A percentile compares a stretch with the other conserved stretches of the same genome.
phyloP scores from a whole-genome alignment of 64 coral and sea anemone species.

The Stylophora pistillata region DNA sequence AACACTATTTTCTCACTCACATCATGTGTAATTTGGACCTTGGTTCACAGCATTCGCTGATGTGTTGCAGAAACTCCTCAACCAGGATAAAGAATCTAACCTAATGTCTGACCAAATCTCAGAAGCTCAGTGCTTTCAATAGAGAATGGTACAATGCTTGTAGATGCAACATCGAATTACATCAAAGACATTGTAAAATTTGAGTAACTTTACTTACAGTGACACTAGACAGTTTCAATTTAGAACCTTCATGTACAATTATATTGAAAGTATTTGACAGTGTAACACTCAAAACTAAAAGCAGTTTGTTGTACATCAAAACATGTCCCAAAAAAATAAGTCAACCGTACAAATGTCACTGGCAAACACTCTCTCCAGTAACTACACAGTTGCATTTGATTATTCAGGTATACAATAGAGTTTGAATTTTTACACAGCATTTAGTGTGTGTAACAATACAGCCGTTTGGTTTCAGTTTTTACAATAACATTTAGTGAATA shows the following conservation, averaged over 20 bases:
- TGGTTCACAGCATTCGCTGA: conserved; percentile 9
- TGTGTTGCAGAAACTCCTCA: not conserved
- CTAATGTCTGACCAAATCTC: conserved; percentile 25
- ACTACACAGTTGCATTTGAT: conserved; percentile 12
- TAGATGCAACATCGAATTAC: conserved; percentile 10
- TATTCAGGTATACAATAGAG: not conserved
- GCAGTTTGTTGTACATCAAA: not conserved
- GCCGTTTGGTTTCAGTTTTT: not conserved
- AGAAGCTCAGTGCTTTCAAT: conserved; percentile 42
- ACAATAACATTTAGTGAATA: not conserved
- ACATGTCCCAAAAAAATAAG: not conserved
- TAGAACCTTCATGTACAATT: too few species aligned
- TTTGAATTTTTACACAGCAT: not conserved
- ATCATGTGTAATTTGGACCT: too few species aligned
- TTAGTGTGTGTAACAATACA: conserved; percentile 16
- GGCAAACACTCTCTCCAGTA: not conserved
- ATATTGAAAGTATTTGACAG: too few species aligned
- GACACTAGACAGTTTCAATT: too few species aligned
- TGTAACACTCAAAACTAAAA: not conserved
- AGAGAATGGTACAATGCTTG: conserved; percentile 17
- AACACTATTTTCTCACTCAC: too few species aligned
- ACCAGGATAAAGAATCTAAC: conserved; percentile 9
- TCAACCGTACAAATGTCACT: conserved; percentile 17
- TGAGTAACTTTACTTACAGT: conserved; percentile 6
- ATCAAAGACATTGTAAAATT: conserved; percentile 27